A percentile compares a stretch with the other conserved stretches of the same genome.
Conservation (phyloP, 2,113 vertebrate species). For the Myodes glareolus region DNA sequence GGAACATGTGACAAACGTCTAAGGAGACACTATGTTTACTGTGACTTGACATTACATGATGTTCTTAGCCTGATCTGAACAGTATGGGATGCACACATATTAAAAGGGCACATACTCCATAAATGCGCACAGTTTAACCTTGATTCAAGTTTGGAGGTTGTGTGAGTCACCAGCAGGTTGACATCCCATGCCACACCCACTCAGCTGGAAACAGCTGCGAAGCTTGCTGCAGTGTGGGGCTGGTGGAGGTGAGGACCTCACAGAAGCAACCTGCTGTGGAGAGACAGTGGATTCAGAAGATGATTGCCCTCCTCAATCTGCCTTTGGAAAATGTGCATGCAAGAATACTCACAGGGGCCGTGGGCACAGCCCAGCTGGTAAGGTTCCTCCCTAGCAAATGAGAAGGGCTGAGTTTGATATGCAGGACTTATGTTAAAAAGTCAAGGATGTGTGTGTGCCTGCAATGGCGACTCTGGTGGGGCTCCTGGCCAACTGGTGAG, state of each 20-base stretch:
- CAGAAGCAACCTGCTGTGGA: not conserved
- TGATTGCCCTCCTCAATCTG: too few relatives aligned
- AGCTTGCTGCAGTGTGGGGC: not conserved
- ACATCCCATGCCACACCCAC: not conserved
- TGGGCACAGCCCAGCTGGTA: not conserved
- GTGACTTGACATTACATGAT: not conserved
- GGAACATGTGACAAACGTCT: not conserved
- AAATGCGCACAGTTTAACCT: not conserved
- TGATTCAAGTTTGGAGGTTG: not conserved
- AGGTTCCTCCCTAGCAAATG: not conserved
- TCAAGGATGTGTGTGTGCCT: not conserved
- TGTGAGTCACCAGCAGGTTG: not conserved
- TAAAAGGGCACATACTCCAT: not conserved
- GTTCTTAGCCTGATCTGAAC: not conserved
- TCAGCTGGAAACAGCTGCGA: not conserved
- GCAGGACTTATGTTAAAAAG: not conserved
- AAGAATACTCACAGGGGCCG: not conserved
- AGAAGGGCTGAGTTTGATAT: not conserved
- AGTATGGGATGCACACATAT: not conserved
- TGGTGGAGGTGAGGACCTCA: not conserved
- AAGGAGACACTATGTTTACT: not conserved
- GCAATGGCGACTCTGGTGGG: too few relatives aligned
- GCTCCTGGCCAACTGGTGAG: not conserved
- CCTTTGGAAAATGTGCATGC: not conserved
- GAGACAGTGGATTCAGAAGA: not conserved